Evolutionary conservation across 2,113 vertebrate species (phyloP).

Genomic region (Eidolon helvum): DNA sequence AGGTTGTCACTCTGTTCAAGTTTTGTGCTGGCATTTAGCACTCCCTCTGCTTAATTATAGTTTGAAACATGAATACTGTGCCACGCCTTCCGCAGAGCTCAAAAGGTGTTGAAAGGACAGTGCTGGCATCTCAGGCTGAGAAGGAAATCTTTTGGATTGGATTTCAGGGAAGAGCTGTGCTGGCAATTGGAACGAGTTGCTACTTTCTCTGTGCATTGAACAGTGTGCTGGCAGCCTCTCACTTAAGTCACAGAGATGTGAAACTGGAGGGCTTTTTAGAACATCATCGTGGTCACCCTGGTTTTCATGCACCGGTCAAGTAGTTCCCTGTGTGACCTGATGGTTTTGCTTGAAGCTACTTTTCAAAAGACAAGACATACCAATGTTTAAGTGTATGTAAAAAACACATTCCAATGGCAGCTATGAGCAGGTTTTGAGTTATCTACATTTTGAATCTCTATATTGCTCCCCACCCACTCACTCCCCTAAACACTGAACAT

Average conservation of each 20-base stretch:
- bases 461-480: not conserved
- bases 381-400: not conserved
- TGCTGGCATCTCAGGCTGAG: not conserved
- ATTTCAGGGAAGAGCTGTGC: not conserved
- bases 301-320: not conserved
- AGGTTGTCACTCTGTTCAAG: not conserved
- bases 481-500: not conserved
- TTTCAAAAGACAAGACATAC: slow-evolving; percentile 3
- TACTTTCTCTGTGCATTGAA: not conserved
- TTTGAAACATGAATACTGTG: not conserved
- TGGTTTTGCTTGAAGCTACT: slow-evolving; percentile 5
- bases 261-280: not conserved
- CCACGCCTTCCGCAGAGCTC: not conserved
- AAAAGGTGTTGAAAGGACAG: not conserved
- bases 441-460: not conserved
- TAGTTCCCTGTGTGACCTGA: not conserved
- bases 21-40: not conserved
- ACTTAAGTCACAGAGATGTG: not conserved
- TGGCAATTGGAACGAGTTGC: not conserved
- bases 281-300: not conserved
- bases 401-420: not conserved
- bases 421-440: not conserved
- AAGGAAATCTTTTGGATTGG: not conserved
- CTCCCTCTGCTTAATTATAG: not conserved
- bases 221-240: not conserved